Percentiles rank a stretch among this genome's conserved stretches.
These are phyloP conservation scores for Amorpha juglandis DNA, from an alignment of 2,888 invertebrate genomes.

Conservation along the genomic window DNA sequence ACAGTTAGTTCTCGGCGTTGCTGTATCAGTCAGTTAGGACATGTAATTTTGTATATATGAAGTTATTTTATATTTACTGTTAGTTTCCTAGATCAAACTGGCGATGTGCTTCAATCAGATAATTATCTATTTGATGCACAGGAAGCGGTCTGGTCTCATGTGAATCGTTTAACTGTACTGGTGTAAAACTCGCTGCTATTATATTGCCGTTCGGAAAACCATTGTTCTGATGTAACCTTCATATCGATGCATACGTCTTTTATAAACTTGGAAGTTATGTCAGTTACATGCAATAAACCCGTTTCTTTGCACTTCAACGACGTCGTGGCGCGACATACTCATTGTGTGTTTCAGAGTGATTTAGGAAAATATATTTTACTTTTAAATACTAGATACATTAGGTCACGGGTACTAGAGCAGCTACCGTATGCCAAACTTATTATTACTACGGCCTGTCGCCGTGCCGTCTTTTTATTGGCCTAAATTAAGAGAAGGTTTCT, in stretches of 20 bases:
- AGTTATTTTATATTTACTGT: too few relatives aligned
- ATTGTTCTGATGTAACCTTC: slow-evolving; percentile 53
- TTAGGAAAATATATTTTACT: neutral
- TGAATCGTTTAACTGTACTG: slow-evolving; percentile 55
- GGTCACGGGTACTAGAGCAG: too few relatives aligned
- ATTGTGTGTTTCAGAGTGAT: neutral
- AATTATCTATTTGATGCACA: slow-evolving; percentile 29
- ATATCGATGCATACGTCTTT: slow-evolving; percentile 42
- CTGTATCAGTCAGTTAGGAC: too few relatives aligned
- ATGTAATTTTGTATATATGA: too few relatives aligned
- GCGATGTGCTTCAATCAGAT: neutral
- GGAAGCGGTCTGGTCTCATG: slow-evolving; percentile 52
- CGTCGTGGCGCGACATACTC: neutral
- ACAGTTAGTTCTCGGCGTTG: too few relatives aligned
- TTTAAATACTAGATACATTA: too few relatives aligned
- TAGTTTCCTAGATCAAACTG: neutral
- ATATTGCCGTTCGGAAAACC: slow-evolving; percentile 33
- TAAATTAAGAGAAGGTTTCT: too few relatives aligned
- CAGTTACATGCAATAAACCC: slow-evolving; percentile 28
- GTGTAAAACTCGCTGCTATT: slow-evolving; percentile 48
- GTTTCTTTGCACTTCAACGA: slow-evolving; percentile 1
- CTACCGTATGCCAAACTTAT: too few relatives aligned
- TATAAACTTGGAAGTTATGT: slow-evolving; percentile 43
- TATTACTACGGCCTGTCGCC: too few relatives aligned
- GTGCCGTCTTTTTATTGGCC: too few relatives aligned